Evolutionary conservation across 2,888 invertebrate species (phyloP).

Genomic region (Alloplasta piceator): DNA sequence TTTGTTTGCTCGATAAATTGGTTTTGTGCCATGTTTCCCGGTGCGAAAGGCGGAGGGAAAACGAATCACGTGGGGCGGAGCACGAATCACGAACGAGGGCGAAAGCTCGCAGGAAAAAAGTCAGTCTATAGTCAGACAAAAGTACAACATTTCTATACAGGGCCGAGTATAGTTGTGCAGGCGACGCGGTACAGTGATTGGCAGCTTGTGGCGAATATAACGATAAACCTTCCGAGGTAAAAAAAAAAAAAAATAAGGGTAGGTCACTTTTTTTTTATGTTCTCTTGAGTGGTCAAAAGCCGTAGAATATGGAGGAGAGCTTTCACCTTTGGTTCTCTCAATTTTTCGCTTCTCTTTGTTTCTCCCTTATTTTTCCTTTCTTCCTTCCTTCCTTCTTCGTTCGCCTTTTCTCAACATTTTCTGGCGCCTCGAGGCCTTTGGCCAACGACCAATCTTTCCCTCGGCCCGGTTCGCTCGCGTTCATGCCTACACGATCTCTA

Average conservation of each 20-base stretch:
- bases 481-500: not conserved
- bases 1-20: slow-evolving; percentile 52
- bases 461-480: not conserved
- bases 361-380: not conserved
- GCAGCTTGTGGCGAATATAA: not conserved
- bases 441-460: slow-evolving; percentile 17
- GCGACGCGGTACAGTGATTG: not conserved
- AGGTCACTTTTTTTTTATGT: not conserved
- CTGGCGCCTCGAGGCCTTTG: not conserved
- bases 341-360: not conserved
- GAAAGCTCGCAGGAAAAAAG: slow-evolving; percentile 13
- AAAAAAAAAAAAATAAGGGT: not conserved
- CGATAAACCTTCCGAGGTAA: not conserved
- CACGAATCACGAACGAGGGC: not conserved
- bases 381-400: not conserved
- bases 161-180: too few relatives aligned
- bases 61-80: too few relatives aligned
- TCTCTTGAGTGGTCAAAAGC: not conserved
- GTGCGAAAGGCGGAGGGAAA: not conserved
- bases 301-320: not conserved
- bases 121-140: slow-evolving; percentile 18
- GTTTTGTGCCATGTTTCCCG: slow-evolving; percentile 22
- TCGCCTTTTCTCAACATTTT: not conserved
- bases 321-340: not conserved
- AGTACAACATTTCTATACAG: not conserved